phyloP scores from a whole-genome alignment of 2,113 vertebrate species.

The Mugil cephalus region DNA sequence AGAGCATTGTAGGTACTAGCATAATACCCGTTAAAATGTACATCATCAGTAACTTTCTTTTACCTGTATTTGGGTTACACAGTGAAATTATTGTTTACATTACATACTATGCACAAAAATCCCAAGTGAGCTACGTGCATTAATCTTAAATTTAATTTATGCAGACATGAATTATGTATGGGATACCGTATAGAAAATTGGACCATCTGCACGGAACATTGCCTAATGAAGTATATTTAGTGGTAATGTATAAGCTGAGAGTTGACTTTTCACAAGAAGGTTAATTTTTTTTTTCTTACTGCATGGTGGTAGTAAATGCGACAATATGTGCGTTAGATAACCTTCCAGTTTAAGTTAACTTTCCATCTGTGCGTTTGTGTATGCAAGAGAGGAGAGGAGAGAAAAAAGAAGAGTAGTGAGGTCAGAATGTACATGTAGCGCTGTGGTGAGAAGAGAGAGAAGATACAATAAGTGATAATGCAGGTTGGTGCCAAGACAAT shows the following conservation, averaged over 20 bases:
- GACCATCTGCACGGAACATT: constrained; percentile 10
- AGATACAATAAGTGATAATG: constrained; percentile 50
- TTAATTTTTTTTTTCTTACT: no score
- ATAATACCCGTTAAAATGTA: no score
- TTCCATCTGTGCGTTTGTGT: background rate
- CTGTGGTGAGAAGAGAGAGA: constrained; percentile 9
- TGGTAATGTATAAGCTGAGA: background rate
- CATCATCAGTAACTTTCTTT: no score
- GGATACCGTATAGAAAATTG: background rate
- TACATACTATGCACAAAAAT: background rate
- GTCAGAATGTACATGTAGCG: constrained; percentile 26
- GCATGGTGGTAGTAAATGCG: no score
- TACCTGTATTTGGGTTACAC: background rate
- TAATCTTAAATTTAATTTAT: constrained; percentile 11
- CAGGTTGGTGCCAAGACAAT: constrained; percentile 63
- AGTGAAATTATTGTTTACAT: background rate
- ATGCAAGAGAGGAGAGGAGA: background rate
- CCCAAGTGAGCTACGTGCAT: background rate
- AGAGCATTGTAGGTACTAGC: no score
- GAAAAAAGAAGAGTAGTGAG: background rate
- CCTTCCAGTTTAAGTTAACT: constrained; percentile 17
- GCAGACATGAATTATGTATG: constrained; percentile 26
- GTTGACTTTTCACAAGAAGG: no score
- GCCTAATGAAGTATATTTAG: constrained; percentile 8
- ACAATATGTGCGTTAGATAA: constrained; percentile 37